Evolutionary conservation across 2,797 vertebrate species (phyloP), one percentile per base, ranked within the genome.

Genomic region (Enteromius treurensis): DNA sequence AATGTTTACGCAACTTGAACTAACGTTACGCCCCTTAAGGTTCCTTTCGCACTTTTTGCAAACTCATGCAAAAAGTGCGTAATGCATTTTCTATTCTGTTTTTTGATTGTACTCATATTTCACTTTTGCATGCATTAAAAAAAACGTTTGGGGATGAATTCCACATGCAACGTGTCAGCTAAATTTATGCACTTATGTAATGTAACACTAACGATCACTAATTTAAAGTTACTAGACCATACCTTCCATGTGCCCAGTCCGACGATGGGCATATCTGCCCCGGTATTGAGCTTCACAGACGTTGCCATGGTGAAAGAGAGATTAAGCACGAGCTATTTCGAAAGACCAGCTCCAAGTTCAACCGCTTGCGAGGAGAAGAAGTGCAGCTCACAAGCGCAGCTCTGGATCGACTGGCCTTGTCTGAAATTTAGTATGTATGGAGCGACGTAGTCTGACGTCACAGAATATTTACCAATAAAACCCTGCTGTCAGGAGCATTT

Each of bases 161-260:
- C 7, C 26, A 2, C 32, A 14, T 42, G 70, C 71, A 76, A n/a
- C 10, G 47, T 45, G 45, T 9, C 17, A 23, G 34, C 23, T 23
- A 51, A 42, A 15, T 9, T 0, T 11, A 49, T 21, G 45, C 42
- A 53, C 23, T 58, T 82, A 69, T 11, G 32, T 45, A 77, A 82
- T 26, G 62, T 11, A 68, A 58, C 2, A 26, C 26, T 26, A 26
- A n/a, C 7, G 49, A 69, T 45, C 45, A 0, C n/a, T 64, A 3
- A 37, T 9, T 77, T 10, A 37, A 79, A 4, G 15, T 9, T 4
- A 49, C 3, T 32, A 40, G n/a, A 13, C 11, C 11, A 21, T 81
- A 95, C 95, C 92, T 94, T 94, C 94, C 95, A 95, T 0, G 95
- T 95, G 0, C 95, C 95, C 9, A 95, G 89, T 9, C 95, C 95